phyloP scores from a whole-genome alignment of 2,888 invertebrate species.

The Slavum lentiscoides region DNA sequence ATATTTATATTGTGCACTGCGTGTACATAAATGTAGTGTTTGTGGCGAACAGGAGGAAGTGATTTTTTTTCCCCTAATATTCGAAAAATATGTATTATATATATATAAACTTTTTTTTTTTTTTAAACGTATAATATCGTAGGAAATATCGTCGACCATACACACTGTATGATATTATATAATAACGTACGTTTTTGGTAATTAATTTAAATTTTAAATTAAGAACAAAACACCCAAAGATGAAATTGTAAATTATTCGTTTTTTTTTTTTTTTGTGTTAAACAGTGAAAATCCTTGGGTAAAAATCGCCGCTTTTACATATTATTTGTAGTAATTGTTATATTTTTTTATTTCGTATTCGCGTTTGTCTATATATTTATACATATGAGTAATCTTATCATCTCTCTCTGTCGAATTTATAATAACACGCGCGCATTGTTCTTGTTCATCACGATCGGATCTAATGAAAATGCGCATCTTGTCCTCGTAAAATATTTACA shows the following conservation, averaged over 20 bases:
- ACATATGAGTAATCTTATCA: background rate
- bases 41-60: background rate
- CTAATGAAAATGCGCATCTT: conserved; percentile 48
- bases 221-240: conserved; percentile 22
- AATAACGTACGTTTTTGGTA: background rate
- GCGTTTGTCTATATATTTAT: conserved; percentile 15
- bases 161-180: too few species aligned
- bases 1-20: background rate
- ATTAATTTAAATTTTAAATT: background rate
- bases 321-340: background rate
- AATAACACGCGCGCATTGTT: conserved; percentile 23
- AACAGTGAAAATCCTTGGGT: conserved; percentile 27
- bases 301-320: background rate
- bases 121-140: too few species aligned
- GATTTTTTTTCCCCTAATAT: too few species aligned
- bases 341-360: conserved; percentile 15
- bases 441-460: conserved; percentile 44
- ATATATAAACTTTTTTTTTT: too few species aligned
- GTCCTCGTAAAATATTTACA: conserved; percentile 45
- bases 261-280: conserved; percentile 16
- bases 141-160: too few species aligned
- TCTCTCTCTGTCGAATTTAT: conserved; percentile 18
- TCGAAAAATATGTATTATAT: too few species aligned
- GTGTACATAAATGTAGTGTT: background rate
- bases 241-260: conserved; percentile 37